These are phyloP conservation scores for Yponomeuta cagnagella DNA, from an alignment of 2,888 invertebrate genomes.

Conservation along the genomic window DNA sequence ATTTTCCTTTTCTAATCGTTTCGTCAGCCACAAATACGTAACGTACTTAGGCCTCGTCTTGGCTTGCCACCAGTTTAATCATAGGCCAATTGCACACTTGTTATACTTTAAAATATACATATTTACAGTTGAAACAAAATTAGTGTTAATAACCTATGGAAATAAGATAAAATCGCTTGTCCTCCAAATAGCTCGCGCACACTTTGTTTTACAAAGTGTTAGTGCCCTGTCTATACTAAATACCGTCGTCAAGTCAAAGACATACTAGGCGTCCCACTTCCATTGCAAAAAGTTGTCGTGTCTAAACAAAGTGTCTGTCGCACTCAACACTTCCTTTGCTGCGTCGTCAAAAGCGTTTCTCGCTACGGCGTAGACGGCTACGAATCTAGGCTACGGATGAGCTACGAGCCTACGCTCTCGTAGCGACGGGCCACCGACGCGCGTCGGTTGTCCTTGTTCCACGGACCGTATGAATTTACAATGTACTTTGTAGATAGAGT, in stretches of 20 bases:
- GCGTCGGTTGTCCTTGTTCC: not conserved
- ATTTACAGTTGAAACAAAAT: too few species aligned
- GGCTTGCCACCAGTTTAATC: too few species aligned
- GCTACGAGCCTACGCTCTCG: conserved; percentile 2
- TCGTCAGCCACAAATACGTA: too few species aligned
- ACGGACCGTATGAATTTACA: not conserved
- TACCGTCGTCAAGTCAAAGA: not conserved
- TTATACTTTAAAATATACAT: too few species aligned
- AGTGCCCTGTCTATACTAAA: not conserved
- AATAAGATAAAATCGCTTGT: too few species aligned
- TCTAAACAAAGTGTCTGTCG: not conserved
- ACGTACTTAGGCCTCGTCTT: too few species aligned
- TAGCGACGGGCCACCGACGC: not conserved
- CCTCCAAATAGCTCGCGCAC: too few species aligned
- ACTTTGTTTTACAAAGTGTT: too few species aligned
- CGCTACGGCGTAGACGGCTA: conserved; percentile 30
- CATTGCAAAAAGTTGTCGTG: not conserved
- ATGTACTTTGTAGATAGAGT: not conserved
- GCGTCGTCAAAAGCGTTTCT: conserved; percentile 22
- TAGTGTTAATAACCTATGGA: too few species aligned
- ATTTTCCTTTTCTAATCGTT: too few species aligned
- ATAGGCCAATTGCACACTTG: too few species aligned
- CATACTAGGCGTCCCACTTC: not conserved
- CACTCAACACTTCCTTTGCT: not conserved
- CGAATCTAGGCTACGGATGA: conserved; percentile 15